Evolutionary conservation across 2,888 invertebrate genomes (phyloP), one percentile per base, ranked within the genome.

Genomic region (Diplazon laetatorius): DNA sequence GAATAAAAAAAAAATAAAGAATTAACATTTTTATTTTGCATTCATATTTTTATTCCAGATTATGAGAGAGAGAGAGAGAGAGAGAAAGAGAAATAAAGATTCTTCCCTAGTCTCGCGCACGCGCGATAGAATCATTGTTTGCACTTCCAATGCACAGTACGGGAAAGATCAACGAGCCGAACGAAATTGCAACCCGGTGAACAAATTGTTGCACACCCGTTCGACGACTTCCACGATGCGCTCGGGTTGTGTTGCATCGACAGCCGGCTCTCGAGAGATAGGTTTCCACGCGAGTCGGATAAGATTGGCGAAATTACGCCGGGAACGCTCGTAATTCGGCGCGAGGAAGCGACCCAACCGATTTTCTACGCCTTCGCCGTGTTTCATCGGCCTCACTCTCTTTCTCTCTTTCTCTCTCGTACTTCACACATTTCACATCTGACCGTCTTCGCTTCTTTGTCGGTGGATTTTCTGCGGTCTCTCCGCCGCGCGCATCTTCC

Each of bases 251-350:
- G n/a, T 55, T 25, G 42, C 30, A 59, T 42, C 52, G 30, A 55
- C 68, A 55, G 55, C 68, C 39, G 52, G 66, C 22, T 22, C 39
- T 8, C 3, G 18, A 16, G 2, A 8, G 6, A 0, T 12, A 2
- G 35, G 18, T 5, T n/a, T n/a, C 14, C 37, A 18, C 37, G 16
- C 9, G 59, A 59, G 20, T 2, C n/a, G 18, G 52, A 35, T 60
- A 60, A 60, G 65, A 65, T 73, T 65, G 73, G 63, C 39, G 73
- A 70, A 78, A 78, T 73, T 65, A 78, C 78, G 69, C 48, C n/a
- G 78, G 57, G 77, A 78, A 72, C 78, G 72, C 72, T 63, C 69
- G 73, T 73, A 73, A 78, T 78, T 78, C 78, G 73, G 73, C 69
- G 73, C 65, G 73, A 78, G 69, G 66, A 68, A 69, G 63, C 73